Base-by-base conservation (phyloP, 2,888 invertebrate genomes). In the Amaurobius ferox region DNA sequence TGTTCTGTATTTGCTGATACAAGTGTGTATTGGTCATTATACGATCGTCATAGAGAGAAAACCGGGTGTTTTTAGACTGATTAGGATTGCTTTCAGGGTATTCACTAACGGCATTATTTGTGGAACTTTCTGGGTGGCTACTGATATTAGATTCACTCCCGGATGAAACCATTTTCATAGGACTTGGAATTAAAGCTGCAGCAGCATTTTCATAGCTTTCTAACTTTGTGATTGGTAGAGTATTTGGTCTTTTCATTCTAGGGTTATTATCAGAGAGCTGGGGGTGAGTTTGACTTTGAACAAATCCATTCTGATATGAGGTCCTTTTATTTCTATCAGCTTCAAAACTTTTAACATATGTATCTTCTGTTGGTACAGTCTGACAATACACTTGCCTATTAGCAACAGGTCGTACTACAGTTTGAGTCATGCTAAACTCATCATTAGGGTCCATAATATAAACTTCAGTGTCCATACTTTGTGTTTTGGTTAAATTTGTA, bases 1-100 rank as follows among this genome's bases (percentile, higher is more conserved):
- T 73, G 26, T 83, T 67, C 23, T 76, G 40, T 28, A 80, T 79
- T 40, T 76, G 76, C 30, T 80, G 74, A 48, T 40, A 64, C 9
- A 71, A 55, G 19, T 48, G 70, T 6, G 76, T 64, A 66, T 81
- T 76, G 23, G 86, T 88, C 96, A 97, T 97, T 94, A 97, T 96
- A 62, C 97, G 93, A 90, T 97, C 97, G 90, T 97, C 96, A 90
- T 96, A 97, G 26, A 97, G 92, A 66, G 97, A 97, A 89, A 97
- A 94, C 88, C 97, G 91, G 1, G 89, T 90, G 40, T 90, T 89
- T 81, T 90, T 90, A 32, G 89, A 89, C 86, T 89, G 44, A 88
- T 88, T 77, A 77, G 88, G 83, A 55, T 88, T 88, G n/a, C 71
- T 32, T 72, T 35, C 35, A 16, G 39, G 19, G 35, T 35, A 23